Evolutionary conservation across 2,888 invertebrate species (phyloP).

Genomic region (Volucella bombylans): DNA sequence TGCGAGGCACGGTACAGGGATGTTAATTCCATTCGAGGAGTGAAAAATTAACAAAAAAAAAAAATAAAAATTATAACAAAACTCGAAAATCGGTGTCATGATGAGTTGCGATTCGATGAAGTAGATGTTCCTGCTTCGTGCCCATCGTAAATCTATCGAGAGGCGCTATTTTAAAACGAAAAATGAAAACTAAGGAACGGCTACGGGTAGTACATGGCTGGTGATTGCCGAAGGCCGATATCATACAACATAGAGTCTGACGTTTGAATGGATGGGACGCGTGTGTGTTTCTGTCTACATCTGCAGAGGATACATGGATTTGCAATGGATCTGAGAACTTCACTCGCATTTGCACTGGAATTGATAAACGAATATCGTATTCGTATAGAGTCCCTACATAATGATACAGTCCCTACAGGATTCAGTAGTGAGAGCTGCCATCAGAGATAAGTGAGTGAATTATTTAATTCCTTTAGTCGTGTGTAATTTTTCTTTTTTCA

Average conservation of each 20-base stretch:
- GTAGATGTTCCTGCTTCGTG: background rate
- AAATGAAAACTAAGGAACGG: background rate
- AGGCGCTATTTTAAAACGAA: constrained; percentile 2
- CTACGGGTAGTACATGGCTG: background rate
- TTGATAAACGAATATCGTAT: background rate
- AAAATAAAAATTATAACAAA: constrained; percentile 31
- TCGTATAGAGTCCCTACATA: no score
- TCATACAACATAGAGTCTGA: constrained; percentile 2
- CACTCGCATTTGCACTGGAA: background rate
- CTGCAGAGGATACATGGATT: constrained; percentile 1
- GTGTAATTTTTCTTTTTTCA: background rate
- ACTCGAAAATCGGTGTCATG: constrained; percentile 49
- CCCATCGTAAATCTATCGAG: constrained; percentile 52
- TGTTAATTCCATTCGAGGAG: constrained; percentile 51
- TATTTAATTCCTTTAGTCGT: background rate
- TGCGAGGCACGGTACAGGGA: constrained; percentile 4
- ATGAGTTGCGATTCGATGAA: constrained; percentile 59
- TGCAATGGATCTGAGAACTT: background rate
- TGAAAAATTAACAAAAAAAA: background rate
- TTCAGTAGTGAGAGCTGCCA: no score
- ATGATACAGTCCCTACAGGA: no score
- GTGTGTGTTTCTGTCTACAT: background rate
- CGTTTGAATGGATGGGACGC: constrained; percentile 33
- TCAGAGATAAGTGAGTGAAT: background rate
- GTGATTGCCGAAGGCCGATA: constrained; percentile 39